Conservation (phyloP, 1,140 invertebrate species). For the Neodiprion pinetum region DNA sequence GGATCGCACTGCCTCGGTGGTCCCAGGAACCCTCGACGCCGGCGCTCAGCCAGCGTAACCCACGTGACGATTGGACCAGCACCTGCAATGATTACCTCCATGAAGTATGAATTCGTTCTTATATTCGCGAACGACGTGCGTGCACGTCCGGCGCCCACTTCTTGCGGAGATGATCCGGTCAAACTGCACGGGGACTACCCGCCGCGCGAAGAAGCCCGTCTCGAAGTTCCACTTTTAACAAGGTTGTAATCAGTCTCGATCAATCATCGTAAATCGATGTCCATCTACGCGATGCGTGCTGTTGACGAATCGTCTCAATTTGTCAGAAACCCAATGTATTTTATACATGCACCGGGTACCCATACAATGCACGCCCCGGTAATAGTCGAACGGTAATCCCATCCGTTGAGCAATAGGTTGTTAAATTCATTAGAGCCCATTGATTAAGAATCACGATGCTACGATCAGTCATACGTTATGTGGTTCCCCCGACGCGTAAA, state of each 20-base stretch:
- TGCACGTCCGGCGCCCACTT: too few species aligned
- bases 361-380: too few species aligned
- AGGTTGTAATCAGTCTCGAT: not conserved
- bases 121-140: too few species aligned
- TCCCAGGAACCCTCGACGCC: not conserved
- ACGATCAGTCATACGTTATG: not conserved
- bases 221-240: not conserved
- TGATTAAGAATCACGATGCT: not conserved
- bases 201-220: not conserved
- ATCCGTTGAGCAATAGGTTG: not conserved
- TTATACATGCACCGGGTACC: too few species aligned
- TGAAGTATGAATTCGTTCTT: too few species aligned
- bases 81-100: too few species aligned
- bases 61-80: not conserved
- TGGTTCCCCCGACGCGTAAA: not conserved
- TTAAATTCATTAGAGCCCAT: constrained; percentile 5
- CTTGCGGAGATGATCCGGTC: too few species aligned
- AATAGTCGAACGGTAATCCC: not conserved
- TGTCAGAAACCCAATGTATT: not conserved
- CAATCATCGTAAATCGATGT: not conserved
- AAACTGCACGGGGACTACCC: too few species aligned
- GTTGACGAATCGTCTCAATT: not conserved
- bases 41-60: not conserved
- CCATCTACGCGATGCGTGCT: not conserved
- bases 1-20: not conserved